These are phyloP conservation scores for Polymixis flavicincta DNA, from an alignment of 2,888 invertebrate genomes.

Conservation along the genomic window DNA sequence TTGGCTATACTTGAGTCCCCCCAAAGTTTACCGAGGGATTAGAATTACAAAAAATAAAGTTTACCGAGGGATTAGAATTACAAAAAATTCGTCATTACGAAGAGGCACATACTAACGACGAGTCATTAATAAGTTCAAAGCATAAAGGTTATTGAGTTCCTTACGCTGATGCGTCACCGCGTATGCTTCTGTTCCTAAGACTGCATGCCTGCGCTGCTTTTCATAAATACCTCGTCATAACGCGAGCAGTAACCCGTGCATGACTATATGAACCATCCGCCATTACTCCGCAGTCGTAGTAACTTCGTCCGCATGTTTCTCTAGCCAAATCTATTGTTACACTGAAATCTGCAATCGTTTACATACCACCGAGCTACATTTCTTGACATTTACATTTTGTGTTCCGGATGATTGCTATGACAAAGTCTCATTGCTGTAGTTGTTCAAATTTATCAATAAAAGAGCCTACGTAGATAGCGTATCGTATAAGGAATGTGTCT, in stretches of 20 bases:
- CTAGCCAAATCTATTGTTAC: conserved; percentile 75
- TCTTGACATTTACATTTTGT: conserved; percentile 28
- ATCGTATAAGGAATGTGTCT: conserved; percentile 74
- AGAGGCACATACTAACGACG: background rate
- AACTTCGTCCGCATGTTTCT: conserved; percentile 69
- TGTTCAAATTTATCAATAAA: conserved; percentile 45
- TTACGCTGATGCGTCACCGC: background rate
- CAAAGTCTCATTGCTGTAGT: conserved; percentile 16
- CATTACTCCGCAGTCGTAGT: conserved; percentile 43
- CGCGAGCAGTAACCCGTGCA: conserved; percentile 67
- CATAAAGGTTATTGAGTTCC: background rate
- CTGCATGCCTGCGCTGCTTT: conserved; percentile 22
- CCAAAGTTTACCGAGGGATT: background rate
- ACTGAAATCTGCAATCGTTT: conserved; percentile 57
- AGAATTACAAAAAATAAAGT: background rate
- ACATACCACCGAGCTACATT: conserved; percentile 40
- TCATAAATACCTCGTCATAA: conserved; percentile 65
- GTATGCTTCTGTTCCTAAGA: conserved; percentile 21
- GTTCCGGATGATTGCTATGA: conserved; percentile 4
- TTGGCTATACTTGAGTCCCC: background rate
- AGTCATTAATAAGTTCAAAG: background rate
- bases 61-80: background rate
- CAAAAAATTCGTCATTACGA: background rate
- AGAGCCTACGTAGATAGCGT: conserved; percentile 56
- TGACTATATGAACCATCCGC: conserved; percentile 41